Conservation (phyloP, 2,888 invertebrate species). For the Tipula lateralis region DNA sequence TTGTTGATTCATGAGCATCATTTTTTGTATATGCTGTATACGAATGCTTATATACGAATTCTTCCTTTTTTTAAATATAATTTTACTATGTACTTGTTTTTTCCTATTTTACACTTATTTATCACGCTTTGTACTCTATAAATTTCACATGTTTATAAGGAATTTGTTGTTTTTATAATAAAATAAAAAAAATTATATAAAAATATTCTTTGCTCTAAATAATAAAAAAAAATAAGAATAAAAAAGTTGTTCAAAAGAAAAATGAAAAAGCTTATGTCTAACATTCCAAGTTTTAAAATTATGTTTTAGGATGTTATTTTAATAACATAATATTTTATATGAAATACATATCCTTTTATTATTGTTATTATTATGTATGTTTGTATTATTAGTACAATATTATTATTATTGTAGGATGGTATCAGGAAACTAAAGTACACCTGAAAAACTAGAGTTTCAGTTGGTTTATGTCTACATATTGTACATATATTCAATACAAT, state of each 20-base stretch:
- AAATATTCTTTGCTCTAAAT: background rate
- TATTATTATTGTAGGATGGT: background rate
- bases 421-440: background rate
- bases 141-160: conserved; percentile 1
- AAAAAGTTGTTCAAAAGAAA: background rate
- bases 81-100: background rate
- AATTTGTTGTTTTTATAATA: background rate
- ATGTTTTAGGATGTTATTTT: background rate
- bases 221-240: background rate
- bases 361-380: background rate
- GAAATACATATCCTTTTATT: background rate
- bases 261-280: background rate
- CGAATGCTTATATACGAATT: background rate
- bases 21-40: background rate
- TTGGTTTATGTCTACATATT: background rate
- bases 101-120: background rate
- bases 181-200: background rate
- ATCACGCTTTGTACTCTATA: background rate
- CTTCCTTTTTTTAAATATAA: background rate
- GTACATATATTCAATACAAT: background rate
- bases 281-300: conserved; percentile 2
- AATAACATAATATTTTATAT: background rate
- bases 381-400: background rate
- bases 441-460: background rate
- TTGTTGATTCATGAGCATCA: background rate